Base-by-base conservation (phyloP, 2,888 invertebrate species). In the Agapetus fuscipes region DNA sequence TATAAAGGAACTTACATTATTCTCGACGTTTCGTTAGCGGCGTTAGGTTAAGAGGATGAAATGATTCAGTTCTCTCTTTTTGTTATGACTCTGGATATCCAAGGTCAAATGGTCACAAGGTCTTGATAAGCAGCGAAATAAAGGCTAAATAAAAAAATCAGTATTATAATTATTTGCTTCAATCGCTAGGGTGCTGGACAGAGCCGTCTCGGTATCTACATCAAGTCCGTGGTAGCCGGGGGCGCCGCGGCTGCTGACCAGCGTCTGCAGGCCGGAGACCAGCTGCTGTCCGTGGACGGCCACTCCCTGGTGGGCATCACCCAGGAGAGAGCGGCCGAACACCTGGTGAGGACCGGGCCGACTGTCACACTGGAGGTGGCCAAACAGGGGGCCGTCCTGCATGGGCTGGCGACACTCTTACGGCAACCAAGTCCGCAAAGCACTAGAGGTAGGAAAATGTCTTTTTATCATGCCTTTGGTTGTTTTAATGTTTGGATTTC, bases 221-320 rank as follows among this genome's bases (percentile, higher is more conserved):
- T 98, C 49, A 98, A 98, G 68, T 95, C 95, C 13, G 96, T 98
- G 17, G 96, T 98, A 26, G 83, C 91, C 44, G 94, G 89, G 38
- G 90, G 90, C 27, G 89, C 90, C 41, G 90, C 90, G 3, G 89
- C 89, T 58, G 80, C 83, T 40, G 96, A 98, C 70, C 95, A 96
- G 1, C 76, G 96, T 34, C 70, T 98, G 41, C 87, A 91, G 53
- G 93, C 95, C 46, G 98, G 98, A 10, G 98, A 98, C 72, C 98
- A 98, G 61, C 71, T 98, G 49, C 65, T 98, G 26, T 86, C 91
- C 48, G 98, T 98, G 1, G 97, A 98, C 61, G 96, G 96, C 9
- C 90, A 94, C 59, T 93, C 93, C 53, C 74, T 95, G 39, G 82
- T 93, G 43, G 93, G 83, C 30, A 84, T 84, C 50, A 83, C 83